A percentile compares a stretch with the other conserved stretches of the same genome.
Conservation (phyloP, 2,797 vertebrate genomes). For the Chaetodon trifasciatus region DNA sequence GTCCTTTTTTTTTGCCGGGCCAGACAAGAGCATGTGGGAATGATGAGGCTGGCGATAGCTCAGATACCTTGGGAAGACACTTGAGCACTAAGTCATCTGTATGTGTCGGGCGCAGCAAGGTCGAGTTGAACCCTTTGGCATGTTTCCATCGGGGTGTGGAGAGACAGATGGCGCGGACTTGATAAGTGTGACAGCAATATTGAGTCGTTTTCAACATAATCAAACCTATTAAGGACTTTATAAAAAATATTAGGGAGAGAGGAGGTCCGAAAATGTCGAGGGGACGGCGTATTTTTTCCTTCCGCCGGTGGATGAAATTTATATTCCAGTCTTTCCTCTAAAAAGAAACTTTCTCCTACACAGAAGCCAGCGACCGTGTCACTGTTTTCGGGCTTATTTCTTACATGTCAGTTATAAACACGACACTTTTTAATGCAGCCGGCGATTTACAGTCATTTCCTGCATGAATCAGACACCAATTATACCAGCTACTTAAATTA, state of each 20-base stretch:
- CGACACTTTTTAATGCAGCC: too few species aligned
- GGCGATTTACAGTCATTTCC: background rate
- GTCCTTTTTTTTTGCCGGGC: constrained; percentile 14
- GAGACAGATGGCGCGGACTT: constrained; percentile 49
- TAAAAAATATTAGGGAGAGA: constrained; percentile 6
- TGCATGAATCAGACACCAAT: constrained; percentile 15
- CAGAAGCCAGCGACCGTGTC: background rate
- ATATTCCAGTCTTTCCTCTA: background rate
- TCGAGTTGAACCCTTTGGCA: constrained; percentile 22
- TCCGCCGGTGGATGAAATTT: background rate
- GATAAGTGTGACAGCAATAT: constrained; percentile 50
- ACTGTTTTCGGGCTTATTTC: background rate
- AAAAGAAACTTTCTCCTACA: background rate
- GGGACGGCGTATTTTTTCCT: background rate
- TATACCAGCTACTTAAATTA: constrained; percentile 1
- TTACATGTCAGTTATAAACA: background rate
- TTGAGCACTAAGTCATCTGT: constrained; percentile 56
- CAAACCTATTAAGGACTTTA: constrained; percentile 13
- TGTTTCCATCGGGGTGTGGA: constrained; percentile 40
- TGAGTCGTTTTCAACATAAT: constrained; percentile 23
- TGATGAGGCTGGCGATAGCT: constrained; percentile 50
- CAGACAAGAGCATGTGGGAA: constrained; percentile 39
- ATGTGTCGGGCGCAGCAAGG: constrained; percentile 46
- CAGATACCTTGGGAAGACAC: constrained; percentile 28
- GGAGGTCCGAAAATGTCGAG: background rate